Evolutionary conservation across 2,888 invertebrate species (phyloP).

Genomic region (Meiosimyza platycephala): DNA sequence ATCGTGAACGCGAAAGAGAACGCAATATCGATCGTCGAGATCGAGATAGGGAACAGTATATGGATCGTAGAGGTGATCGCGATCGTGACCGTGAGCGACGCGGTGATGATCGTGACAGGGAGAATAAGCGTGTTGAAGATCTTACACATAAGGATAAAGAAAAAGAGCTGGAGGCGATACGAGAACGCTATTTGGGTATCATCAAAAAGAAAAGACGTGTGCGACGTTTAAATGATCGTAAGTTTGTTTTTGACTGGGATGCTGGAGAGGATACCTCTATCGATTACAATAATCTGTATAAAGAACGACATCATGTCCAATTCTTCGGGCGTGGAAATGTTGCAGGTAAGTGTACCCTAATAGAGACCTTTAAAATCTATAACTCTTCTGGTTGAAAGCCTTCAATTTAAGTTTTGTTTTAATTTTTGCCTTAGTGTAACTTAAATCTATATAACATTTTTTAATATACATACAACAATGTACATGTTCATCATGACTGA

Average conservation of each 20-base stretch:
- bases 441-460: no score
- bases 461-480: no score
- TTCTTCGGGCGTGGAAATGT: conserved; percentile 98
- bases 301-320: conserved; percentile 96
- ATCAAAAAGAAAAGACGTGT: conserved; percentile 93
- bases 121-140: conserved; percentile 64
- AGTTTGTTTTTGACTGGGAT: conserved; percentile 99
- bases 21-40: conserved; percentile 42
- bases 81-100: conserved; percentile 52
- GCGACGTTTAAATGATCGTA: conserved; percentile 93
- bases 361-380: no score
- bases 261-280: conserved; percentile 97
- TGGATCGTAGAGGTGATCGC: conserved; percentile 59
- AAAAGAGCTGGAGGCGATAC: conserved; percentile 93
- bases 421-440: no score
- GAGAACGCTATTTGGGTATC: conserved; percentile 93
- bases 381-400: no score
- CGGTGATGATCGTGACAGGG: conserved; percentile 62
- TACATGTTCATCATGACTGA: no score
- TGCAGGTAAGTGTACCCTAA: conserved; percentile 68
- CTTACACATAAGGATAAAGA: conserved; percentile 83
- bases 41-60: conserved; percentile 48
- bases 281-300: conserved; percentile 97
- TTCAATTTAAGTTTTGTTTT: no score
- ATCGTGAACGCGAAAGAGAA: conserved; percentile 55